Conservation (phyloP, 2,797 vertebrate genomes). For the Alectoris magna region DNA sequence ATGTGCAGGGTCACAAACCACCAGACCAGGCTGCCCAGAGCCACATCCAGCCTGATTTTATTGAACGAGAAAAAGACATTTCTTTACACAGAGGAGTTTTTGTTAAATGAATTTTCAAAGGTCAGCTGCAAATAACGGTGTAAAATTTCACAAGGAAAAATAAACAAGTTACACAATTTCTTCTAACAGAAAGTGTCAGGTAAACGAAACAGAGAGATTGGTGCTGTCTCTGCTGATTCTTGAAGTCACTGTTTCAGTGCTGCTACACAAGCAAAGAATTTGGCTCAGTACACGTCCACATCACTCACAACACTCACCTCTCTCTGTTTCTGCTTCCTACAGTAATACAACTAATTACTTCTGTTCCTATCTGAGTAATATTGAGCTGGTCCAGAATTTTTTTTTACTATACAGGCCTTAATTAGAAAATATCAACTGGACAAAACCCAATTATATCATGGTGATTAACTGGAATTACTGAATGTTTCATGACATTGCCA, state of each 20-base stretch:
- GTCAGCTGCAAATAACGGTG: background rate
- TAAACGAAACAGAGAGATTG: background rate
- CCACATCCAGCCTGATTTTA: background rate
- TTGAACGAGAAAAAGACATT: background rate
- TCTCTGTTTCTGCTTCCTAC: background rate
- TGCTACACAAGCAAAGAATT: background rate
- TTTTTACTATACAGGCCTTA: background rate
- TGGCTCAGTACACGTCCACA: background rate
- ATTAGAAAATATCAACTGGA: background rate
- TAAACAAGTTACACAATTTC: background rate
- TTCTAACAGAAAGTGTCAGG: conserved; percentile 3
- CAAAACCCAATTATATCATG: background rate
- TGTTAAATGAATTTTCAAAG: background rate
- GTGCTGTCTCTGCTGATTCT: background rate
- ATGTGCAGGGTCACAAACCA: no score
- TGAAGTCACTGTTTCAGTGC: background rate
- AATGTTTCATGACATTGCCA: background rate
- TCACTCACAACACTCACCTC: background rate
- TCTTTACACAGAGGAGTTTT: background rate
- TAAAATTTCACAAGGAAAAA: background rate
- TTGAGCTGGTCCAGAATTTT: background rate
- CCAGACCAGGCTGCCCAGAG: no score
- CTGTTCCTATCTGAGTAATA: background rate
- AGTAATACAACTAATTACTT: background rate
- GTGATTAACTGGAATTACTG: background rate